These are phyloP conservation scores for Scrobipalpa atriplicella DNA, from an alignment of 2,888 invertebrate species.

Conservation along the genomic window DNA sequence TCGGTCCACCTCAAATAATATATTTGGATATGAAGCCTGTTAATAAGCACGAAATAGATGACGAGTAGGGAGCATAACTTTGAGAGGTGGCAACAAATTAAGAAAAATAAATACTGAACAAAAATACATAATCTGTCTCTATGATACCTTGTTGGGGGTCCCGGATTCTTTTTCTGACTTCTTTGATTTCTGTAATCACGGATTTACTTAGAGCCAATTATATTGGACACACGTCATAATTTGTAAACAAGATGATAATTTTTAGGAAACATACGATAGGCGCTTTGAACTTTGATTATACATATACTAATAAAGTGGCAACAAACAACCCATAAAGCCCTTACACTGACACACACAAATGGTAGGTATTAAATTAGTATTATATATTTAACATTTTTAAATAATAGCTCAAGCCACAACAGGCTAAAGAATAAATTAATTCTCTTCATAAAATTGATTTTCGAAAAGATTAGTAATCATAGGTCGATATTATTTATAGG, in stretches of 20 bases:
- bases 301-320: background rate
- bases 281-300: background rate
- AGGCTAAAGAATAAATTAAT: too few relatives aligned
- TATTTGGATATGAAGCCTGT: conserved; percentile 56
- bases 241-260: background rate
- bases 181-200: conserved; percentile 89
- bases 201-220: conserved; percentile 52
- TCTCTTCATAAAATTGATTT: too few relatives aligned
- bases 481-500: too few relatives aligned
- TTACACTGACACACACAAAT: conserved; percentile 14
- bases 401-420: too few relatives aligned
- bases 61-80: conserved; percentile 43
- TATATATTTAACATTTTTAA: background rate
- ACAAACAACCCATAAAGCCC: background rate
- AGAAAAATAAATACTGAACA: conserved; percentile 45
- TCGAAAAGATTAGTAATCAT: too few relatives aligned
- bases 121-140: conserved; percentile 48
- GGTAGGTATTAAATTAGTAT: background rate
- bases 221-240: background rate
- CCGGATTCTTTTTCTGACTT: conserved; percentile 88
- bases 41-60: conserved; percentile 48
- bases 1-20: background rate
- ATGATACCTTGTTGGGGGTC: conserved; percentile 87
- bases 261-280: too few relatives aligned
- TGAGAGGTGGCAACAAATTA: conserved; percentile 41